These are phyloP conservation scores for Loriculus beryllinus DNA, from an alignment of 2,797 vertebrate genomes.

Conservation along the genomic window DNA sequence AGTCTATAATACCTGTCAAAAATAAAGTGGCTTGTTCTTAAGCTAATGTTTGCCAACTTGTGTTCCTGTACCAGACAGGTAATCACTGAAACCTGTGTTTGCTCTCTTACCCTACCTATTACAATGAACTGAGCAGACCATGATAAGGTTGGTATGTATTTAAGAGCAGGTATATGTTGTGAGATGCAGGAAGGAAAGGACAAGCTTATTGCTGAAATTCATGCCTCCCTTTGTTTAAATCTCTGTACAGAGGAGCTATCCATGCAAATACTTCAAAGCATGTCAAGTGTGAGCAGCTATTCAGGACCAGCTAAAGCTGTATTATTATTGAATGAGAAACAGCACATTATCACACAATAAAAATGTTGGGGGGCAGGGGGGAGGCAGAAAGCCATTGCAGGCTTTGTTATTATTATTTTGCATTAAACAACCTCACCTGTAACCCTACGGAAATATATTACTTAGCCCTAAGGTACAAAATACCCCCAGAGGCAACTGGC, in stretches of 20 bases:
- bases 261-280: background rate
- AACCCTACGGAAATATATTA: background rate
- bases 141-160: background rate
- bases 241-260: background rate
- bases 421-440: background rate
- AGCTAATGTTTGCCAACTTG: background rate
- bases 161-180: background rate
- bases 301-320: background rate
- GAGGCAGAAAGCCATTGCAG: background rate
- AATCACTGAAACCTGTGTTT: background rate
- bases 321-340: background rate
- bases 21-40: background rate
- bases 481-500: background rate
- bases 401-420: background rate
- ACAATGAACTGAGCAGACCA: fast-evolving
- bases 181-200: background rate
- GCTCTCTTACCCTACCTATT: background rate
- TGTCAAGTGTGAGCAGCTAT: background rate
- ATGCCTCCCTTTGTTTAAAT: background rate
- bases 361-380: fast-evolving
- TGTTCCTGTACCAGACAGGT: background rate
- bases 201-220: background rate
- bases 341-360: background rate
- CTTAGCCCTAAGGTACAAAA: background rate
- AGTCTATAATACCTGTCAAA: background rate